Conservation (phyloP, 2,113 vertebrate genomes). For the Typhlomys cinereus region DNA sequence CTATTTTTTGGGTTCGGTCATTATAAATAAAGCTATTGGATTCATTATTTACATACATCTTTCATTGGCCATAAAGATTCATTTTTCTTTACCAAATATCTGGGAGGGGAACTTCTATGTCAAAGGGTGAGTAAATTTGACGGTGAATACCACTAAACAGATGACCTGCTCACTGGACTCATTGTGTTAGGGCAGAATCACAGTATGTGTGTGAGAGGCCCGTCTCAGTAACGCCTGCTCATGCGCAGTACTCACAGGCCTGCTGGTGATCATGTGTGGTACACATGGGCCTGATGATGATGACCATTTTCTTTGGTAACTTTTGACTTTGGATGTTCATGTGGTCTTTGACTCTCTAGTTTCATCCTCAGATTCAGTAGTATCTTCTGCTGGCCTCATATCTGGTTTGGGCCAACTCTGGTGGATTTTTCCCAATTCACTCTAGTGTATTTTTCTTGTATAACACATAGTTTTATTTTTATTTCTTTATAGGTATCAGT, state of each 20-base stretch:
- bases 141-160: too few relatives aligned
- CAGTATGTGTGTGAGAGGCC: too few relatives aligned
- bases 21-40: not conserved
- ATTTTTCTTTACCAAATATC: not conserved
- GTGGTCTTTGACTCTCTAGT: not conserved
- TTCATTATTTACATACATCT: not conserved
- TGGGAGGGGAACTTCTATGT: not conserved
- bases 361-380: not conserved
- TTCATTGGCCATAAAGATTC: not conserved
- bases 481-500: not conserved
- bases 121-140: not conserved
- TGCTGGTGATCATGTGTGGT: too few relatives aligned
- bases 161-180: too few relatives aligned
- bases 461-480: not conserved
- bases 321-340: not conserved
- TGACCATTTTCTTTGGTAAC: too few relatives aligned
- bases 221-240: too few relatives aligned
- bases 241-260: too few relatives aligned
- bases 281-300: too few relatives aligned
- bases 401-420: not conserved
- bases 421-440: not conserved
- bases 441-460: not conserved
- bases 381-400: not conserved
- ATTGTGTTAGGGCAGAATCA: too few relatives aligned
- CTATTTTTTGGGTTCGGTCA: not conserved